These are phyloP conservation scores for Syngnathus typhle DNA, from an alignment of 2,113 vertebrate species.

Conservation along the genomic window DNA sequence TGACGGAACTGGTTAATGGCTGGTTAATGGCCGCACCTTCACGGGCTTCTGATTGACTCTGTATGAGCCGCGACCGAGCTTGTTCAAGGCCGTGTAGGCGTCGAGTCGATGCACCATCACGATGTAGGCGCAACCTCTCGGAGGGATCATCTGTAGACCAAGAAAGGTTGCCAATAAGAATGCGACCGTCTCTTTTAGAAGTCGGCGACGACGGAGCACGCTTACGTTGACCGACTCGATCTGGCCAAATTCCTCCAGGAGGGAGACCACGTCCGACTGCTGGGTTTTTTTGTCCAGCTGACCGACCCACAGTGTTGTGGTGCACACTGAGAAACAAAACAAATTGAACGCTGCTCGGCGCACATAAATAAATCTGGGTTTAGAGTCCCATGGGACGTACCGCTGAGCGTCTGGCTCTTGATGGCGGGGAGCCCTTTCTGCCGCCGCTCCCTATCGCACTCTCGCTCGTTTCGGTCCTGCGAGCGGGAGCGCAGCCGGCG, in stretches of 20 bases:
- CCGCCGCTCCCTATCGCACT: conserved; percentile 82
- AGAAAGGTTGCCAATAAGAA: not conserved
- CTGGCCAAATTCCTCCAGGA: conserved; percentile 94
- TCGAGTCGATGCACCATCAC: conserved; percentile 96
- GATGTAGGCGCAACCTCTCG: conserved; percentile 94
- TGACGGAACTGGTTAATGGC: too few species aligned
- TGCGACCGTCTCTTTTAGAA: not conserved
- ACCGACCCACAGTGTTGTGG: conserved; percentile 94
- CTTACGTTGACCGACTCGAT: conserved; percentile 97
- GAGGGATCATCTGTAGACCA: conserved; percentile 88
- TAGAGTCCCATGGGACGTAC: conserved; percentile 62
- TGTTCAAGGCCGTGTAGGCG: conserved; percentile 87
- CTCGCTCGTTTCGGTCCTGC: conserved; percentile 80
- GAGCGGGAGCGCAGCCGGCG: conserved; percentile 79
- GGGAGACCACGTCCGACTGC: conserved; percentile 86
- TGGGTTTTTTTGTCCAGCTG: conserved; percentile 96
- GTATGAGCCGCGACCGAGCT: conserved; percentile 83
- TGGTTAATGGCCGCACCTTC: conserved; percentile 75
- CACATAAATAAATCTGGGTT: too few species aligned
- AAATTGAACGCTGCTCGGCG: not conserved
- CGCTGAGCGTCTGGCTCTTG: conserved; percentile 85
- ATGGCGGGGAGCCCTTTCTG: conserved; percentile 85
- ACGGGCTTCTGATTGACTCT: conserved; percentile 96
- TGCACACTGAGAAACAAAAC: conserved; percentile 80
- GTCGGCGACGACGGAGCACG: conserved; percentile 19